These are phyloP conservation scores for Platycheirus rosarum DNA, from an alignment of 2,888 invertebrate species.

Conservation along the genomic window DNA sequence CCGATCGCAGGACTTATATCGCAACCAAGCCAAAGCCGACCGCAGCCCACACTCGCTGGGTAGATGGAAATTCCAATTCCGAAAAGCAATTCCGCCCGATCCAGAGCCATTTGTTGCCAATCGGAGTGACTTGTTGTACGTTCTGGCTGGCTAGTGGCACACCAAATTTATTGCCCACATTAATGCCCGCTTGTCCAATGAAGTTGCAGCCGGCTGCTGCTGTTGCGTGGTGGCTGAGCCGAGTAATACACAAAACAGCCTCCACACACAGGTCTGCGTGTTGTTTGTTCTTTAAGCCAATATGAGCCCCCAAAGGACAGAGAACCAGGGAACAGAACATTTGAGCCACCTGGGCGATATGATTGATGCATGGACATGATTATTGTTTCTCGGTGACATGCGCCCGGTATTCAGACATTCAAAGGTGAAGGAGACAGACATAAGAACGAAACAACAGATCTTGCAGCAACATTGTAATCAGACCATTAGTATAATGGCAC, in stretches of 20 bases:
- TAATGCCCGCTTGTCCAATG: constrained; percentile 66
- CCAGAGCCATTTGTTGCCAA: constrained; percentile 72
- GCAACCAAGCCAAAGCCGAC: constrained; percentile 19
- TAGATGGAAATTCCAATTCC: constrained; percentile 53
- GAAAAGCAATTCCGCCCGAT: constrained; percentile 66
- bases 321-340: constrained; percentile 41
- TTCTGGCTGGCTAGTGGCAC: constrained; percentile 55
- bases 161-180: constrained; percentile 74
- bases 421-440: constrained; percentile 22
- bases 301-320: constrained; percentile 55
- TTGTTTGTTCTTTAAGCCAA: constrained; percentile 48
- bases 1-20: constrained; percentile 60
- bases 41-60: constrained; percentile 59
- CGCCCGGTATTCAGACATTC: constrained; percentile 21
- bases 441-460: constrained; percentile 57
- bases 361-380: constrained; percentile 73
- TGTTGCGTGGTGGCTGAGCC: constrained; percentile 39
- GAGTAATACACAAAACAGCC: constrained; percentile 30
- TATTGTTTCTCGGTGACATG: constrained; percentile 69
- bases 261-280: constrained; percentile 68
- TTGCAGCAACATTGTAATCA: constrained; percentile 65
- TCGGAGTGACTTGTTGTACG: constrained; percentile 67
- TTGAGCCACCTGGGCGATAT: constrained; percentile 72
- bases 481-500: constrained; percentile 71
- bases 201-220: constrained; percentile 59